Evolutionary conservation across 2,888 invertebrate genomes (phyloP).

Genomic region (Lochmaea crataegi): DNA sequence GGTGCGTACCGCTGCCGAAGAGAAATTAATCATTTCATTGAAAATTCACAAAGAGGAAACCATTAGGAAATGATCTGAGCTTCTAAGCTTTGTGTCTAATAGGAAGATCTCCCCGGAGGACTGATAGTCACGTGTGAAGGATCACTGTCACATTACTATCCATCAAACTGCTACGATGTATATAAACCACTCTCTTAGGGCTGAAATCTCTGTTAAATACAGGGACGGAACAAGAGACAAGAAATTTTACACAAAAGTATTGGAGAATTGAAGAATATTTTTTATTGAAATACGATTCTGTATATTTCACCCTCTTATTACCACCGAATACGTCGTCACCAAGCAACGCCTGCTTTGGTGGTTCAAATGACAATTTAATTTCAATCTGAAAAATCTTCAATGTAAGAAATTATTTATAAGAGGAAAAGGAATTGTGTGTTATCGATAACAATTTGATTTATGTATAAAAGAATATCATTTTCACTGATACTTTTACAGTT

Average conservation of each 20-base stretch:
- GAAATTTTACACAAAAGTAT: neutral
- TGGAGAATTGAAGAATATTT: neutral
- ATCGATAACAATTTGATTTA: too few species aligned
- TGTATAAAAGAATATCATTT: too few species aligned
- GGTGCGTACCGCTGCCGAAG: constrained; percentile 19
- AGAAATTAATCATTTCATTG: constrained; percentile 39
- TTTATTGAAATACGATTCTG: neutral
- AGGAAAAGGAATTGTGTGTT: neutral
- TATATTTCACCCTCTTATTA: constrained; percentile 14
- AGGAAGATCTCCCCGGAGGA: constrained; percentile 57
- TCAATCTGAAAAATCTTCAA: constrained; percentile 14
- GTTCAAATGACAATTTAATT: constrained; percentile 29
- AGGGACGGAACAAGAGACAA: neutral
- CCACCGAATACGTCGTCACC: constrained; percentile 17
- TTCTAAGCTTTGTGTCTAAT: constrained; percentile 59
- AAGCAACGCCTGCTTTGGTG: constrained; percentile 12
- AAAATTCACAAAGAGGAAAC: constrained; percentile 47
- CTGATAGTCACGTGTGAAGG: constrained; percentile 62
- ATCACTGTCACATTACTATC: constrained; percentile 62
- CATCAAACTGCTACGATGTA: constrained; percentile 52
- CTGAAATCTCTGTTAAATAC: constrained; percentile 14
- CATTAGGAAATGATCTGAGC: constrained; percentile 57
- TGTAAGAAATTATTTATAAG: constrained; percentile 13
- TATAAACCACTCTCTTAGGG: constrained; percentile 31
- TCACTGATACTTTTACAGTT: too few species aligned